Percentiles rank a stretch among this genome's conserved stretches.
Conservation (phyloP, 2,797 vertebrate species). For the Mionectes olivaceus region DNA sequence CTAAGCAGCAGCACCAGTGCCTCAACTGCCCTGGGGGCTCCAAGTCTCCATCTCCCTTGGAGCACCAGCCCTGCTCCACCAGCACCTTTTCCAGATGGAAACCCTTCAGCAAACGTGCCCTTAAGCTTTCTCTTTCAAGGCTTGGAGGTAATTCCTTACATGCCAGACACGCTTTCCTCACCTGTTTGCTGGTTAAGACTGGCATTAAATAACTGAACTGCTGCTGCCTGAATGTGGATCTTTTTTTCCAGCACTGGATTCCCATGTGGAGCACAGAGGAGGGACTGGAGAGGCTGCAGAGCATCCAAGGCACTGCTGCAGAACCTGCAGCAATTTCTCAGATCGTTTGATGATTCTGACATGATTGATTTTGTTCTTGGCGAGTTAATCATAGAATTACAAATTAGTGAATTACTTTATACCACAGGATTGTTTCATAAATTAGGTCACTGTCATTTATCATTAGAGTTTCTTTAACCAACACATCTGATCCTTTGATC, state of each 20-base stretch:
- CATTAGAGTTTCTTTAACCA: slow-evolving; percentile 53
- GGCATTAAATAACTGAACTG: not conserved
- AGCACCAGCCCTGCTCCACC: not conserved
- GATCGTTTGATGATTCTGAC: slow-evolving; percentile 20
- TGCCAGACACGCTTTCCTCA: not conserved
- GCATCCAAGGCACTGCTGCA: not conserved
- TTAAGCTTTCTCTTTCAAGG: not conserved
- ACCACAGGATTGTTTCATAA: slow-evolving; percentile 44
- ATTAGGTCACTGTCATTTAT: slow-evolving; percentile 70
- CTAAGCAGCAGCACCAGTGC: not conserved
- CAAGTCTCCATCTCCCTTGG: not conserved
- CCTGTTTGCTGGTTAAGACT: not conserved
- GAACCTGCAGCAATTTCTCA: not conserved
- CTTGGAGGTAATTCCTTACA: not conserved
- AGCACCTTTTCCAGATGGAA: not conserved
- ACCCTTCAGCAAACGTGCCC: accelerated
- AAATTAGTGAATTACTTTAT: slow-evolving; percentile 59
- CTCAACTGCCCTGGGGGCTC: not conserved
- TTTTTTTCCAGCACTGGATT: not conserved
- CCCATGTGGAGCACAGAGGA: not conserved
- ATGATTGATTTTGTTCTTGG: slow-evolving; percentile 44
- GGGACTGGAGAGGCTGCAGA: not conserved
- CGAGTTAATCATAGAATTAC: slow-evolving; percentile 63
- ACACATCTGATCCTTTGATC: slow-evolving; percentile 19
- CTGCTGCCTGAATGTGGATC: not conserved